A percentile compares a stretch with the other conserved stretches of the same genome.
These are phyloP conservation scores for Diabrotica virgifera DNA, from an alignment of 1,140 invertebrate species.

Conservation along the genomic window DNA sequence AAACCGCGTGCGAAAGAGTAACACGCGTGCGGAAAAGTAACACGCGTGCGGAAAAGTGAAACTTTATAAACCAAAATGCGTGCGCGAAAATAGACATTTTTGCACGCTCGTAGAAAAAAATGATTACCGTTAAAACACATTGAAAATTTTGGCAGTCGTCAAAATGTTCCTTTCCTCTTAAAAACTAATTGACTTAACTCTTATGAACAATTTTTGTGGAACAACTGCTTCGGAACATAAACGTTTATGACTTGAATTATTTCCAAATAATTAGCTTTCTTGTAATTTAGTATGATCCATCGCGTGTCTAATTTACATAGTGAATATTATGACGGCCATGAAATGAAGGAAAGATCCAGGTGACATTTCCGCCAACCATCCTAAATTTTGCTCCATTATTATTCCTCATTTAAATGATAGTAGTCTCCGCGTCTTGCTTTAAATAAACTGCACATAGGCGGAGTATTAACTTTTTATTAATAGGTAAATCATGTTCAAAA, in stretches of 20 bases:
- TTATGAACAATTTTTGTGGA: too few species aligned
- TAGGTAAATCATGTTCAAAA: background rate
- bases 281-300: background rate
- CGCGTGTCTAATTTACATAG: conserved; percentile 2
- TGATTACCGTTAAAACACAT: too few species aligned
- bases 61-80: too few species aligned
- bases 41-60: too few species aligned
- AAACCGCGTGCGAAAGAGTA: too few species aligned
- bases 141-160: too few species aligned
- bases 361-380: background rate
- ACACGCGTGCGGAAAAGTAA: too few species aligned
- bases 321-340: background rate
- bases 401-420: background rate
- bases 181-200: too few species aligned
- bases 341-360: background rate
- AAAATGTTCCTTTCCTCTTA: too few species aligned
- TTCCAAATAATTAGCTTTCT: background rate
- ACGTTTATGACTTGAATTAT: background rate
- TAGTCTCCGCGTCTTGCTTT: background rate
- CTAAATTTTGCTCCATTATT: background rate
- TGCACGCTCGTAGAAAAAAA: too few species aligned
- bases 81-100: too few species aligned
- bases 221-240: too few species aligned
- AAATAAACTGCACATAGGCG: background rate
- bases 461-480: background rate